Percentiles rank a stretch among this genome's conserved stretches.
These are phyloP conservation scores for Trichonephila clavipes DNA, from an alignment of 1,140 invertebrate genomes.

Conservation along the genomic window DNA sequence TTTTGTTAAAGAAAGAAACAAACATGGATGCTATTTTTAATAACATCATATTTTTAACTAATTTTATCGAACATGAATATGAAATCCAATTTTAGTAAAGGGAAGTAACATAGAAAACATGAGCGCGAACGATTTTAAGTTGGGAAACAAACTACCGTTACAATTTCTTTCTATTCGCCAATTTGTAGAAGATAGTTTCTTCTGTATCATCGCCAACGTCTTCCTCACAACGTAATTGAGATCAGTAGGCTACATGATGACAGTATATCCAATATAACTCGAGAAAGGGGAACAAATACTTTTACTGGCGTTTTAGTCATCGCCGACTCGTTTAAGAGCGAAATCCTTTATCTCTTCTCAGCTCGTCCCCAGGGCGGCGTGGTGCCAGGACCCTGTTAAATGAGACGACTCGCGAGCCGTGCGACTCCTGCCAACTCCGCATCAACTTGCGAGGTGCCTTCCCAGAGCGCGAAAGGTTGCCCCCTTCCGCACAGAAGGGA, in stretches of 20 bases:
- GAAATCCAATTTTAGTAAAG: too few species aligned
- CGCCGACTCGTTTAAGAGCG: slow-evolving; percentile 33
- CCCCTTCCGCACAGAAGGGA: background rate
- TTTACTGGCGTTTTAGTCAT: slow-evolving; percentile 39
- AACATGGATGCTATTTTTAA: too few species aligned
- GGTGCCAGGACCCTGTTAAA: slow-evolving; percentile 29
- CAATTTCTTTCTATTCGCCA: slow-evolving; percentile 18
- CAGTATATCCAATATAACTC: background rate
- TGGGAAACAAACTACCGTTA: background rate
- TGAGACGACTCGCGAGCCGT: slow-evolving; percentile 29
- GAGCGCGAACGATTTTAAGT: too few species aligned
- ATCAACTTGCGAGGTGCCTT: slow-evolving; percentile 35
- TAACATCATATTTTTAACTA: too few species aligned
- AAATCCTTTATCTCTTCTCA: slow-evolving; percentile 19
- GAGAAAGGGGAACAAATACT: slow-evolving; percentile 33
- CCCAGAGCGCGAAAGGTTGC: slow-evolving; percentile 43
- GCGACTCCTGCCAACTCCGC: slow-evolving; percentile 52
- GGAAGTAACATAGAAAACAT: too few species aligned
- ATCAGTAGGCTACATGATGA: background rate
- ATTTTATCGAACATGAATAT: too few species aligned
- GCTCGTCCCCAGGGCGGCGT: slow-evolving; percentile 31
- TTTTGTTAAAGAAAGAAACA: too few species aligned
- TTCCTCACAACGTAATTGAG: background rate
- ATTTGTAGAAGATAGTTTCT: background rate
- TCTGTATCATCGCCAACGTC: background rate